These are phyloP conservation scores for Notamacropus eugenii DNA, from an alignment of 2,797 vertebrate species.

Conservation along the genomic window DNA sequence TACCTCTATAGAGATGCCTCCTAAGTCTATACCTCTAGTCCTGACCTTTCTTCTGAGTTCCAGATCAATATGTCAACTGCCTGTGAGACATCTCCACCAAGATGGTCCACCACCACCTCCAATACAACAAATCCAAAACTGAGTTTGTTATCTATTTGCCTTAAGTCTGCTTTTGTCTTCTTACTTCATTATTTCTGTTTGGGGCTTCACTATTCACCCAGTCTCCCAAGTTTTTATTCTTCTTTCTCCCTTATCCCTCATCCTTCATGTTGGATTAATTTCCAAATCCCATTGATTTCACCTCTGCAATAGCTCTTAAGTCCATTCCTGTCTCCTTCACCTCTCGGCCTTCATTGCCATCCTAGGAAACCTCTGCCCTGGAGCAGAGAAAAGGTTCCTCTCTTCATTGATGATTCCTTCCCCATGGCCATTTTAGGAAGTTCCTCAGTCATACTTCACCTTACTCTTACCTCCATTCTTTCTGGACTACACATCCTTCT, in stretches of 20 bases:
- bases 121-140: not conserved
- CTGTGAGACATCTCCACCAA: not conserved
- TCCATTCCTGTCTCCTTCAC: not conserved
- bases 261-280: not conserved
- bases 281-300: not conserved
- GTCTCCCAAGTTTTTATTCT: not conserved
- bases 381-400: not conserved
- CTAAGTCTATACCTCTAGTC: not conserved
- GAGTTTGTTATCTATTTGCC: not conserved
- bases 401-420: not conserved
- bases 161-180: not conserved
- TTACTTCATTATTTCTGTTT: not conserved
- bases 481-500: not conserved
- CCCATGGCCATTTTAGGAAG: not conserved
- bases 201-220: not conserved
- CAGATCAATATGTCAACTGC: not conserved
- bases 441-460: not conserved
- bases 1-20: not conserved
- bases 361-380: not conserved
- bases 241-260: not conserved
- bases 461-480: not conserved
- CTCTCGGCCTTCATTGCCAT: not conserved
- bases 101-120: not conserved
- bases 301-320: not conserved
- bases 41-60: not conserved